Base-by-base conservation (phyloP, 2,113 vertebrate species). In the Elgaria multicarinata region DNA sequence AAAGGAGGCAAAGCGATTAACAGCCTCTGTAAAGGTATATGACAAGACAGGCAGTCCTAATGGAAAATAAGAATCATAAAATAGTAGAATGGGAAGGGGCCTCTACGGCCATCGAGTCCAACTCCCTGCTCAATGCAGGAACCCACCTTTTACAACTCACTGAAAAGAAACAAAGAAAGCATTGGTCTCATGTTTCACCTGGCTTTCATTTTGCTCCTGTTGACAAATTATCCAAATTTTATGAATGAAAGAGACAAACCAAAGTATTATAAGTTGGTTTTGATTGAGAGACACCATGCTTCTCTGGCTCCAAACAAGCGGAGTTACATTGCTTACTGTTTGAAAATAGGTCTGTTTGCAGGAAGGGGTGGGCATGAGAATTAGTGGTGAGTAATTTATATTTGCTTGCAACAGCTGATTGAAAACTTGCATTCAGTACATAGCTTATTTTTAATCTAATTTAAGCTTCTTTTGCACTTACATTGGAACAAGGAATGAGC, bases 361-460 rank as follows among this genome's bases (percentile, higher is more conserved):
- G 14, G 4, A 16, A 39, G 16, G 8, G 72, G 7, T 7, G 46
- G 22, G 10, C 62, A 42, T 33, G 9, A 66, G 83, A 74, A 33
- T 85, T 85, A 74, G 4, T 9, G 10, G 46, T 7, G 13, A 77
- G 39, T 66, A 66, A 77, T 78, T 77, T 87, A n/a, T 58, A 87
- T 77, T 77, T 87, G 74, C 28, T 44, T 77, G 74, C 58, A 58
- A 26, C 24, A 87, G n/a, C 55, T 46, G 58, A 64, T 22, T 87
- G 72, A 87, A 87, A 77, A 86, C 55, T 66, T 77, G 58, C 66
- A 46, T 87, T 77, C 85, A 66, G 39, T 87, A 44, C 72, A 62
- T 42, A 86, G 53, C 26, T 86, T n/a, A 76, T 86, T 77, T 86
- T 86, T 62, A 86, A 64, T 86, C 85, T 64, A 86, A 86, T 86